Evolutionary conservation across 2,888 invertebrate species (phyloP).

Genomic region (Sturmia bella): DNA sequence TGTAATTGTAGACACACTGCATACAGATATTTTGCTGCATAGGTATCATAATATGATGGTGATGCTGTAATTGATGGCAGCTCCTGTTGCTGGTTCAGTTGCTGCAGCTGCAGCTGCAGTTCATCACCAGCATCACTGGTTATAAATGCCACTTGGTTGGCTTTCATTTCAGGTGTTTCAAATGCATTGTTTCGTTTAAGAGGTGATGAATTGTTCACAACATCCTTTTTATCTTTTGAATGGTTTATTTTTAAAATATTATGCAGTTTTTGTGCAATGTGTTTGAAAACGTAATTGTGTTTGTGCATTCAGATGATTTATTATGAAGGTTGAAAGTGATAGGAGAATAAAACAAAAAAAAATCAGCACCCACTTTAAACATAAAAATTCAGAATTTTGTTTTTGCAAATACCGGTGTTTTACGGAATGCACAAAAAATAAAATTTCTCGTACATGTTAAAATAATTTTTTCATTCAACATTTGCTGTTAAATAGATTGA

Average conservation of each 20-base stretch:
- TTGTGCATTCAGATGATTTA: constrained; percentile 46
- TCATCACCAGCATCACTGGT: background rate
- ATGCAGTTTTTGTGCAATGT: background rate
- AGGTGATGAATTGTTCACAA: constrained; percentile 60
- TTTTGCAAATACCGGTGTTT: too few species aligned
- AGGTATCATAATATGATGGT: constrained; percentile 51
- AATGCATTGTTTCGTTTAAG: constrained; percentile 27
- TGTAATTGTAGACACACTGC: constrained; percentile 56
- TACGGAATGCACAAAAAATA: too few species aligned
- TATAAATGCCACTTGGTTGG: constrained; percentile 24
- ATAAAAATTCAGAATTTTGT: too few species aligned
- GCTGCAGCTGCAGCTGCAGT: background rate
- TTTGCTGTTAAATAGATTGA: too few species aligned
- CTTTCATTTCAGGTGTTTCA: constrained; percentile 36
- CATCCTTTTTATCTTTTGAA: constrained; percentile 36
- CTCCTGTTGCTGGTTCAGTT: constrained; percentile 20
- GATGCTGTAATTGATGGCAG: constrained; percentile 56
- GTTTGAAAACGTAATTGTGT: constrained; percentile 34
- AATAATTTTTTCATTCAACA: too few species aligned
- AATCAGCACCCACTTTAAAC: constrained; percentile 1
- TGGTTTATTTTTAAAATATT: constrained; percentile 26
- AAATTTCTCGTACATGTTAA: too few species aligned
- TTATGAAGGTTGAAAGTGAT: constrained; percentile 36
- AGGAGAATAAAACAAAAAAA: constrained; percentile 16
- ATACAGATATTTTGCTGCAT: constrained; percentile 56